Conservation (phyloP, 2,888 invertebrate genomes). For the Caenorhabditis virilis region DNA sequence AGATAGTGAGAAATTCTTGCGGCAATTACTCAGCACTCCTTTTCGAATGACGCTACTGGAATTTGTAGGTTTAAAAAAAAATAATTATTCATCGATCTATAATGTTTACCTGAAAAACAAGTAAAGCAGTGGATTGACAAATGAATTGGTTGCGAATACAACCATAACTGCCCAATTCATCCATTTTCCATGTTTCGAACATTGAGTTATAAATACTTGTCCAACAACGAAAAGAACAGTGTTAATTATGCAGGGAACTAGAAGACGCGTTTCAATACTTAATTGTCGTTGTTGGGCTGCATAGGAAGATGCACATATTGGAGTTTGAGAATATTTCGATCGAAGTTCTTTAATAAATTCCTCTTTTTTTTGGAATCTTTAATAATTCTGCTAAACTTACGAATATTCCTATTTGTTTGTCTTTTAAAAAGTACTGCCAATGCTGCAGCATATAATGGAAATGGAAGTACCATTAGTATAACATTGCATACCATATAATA, state of each 20-base stretch:
- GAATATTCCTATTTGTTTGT: slow-evolving; percentile 37
- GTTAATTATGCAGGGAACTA: slow-evolving; percentile 57
- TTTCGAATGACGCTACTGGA: slow-evolving; percentile 57
- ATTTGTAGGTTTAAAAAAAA: slow-evolving; percentile 3
- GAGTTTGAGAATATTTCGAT: slow-evolving; percentile 38
- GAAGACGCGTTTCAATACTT: slow-evolving; percentile 54
- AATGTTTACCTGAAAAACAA: slow-evolving; percentile 55
- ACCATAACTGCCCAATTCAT: slow-evolving; percentile 62
- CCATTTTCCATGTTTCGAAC: slow-evolving; percentile 58
- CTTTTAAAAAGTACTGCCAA: slow-evolving; percentile 43
- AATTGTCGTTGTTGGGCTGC: slow-evolving; percentile 51
- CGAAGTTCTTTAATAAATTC: slow-evolving; percentile 36
- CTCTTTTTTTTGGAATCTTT: too few relatives aligned
- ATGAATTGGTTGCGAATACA: slow-evolving; percentile 57
- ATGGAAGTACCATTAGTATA: slow-evolving; percentile 55
- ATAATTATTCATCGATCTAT: too few relatives aligned
- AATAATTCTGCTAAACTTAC: slow-evolving; percentile 15
- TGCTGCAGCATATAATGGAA: slow-evolving; percentile 54
- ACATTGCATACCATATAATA: slow-evolving; percentile 59
- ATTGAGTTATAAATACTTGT: slow-evolving; percentile 54
- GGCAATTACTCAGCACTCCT: slow-evolving; percentile 48
- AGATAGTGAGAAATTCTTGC: slow-evolving; percentile 49
- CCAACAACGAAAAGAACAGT: slow-evolving; percentile 57
- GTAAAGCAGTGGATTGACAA: slow-evolving; percentile 57
- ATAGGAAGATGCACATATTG: slow-evolving; percentile 39